phyloP scores from a whole-genome alignment of 2,113 vertebrate species.

The Leucopsar rothschildi region DNA sequence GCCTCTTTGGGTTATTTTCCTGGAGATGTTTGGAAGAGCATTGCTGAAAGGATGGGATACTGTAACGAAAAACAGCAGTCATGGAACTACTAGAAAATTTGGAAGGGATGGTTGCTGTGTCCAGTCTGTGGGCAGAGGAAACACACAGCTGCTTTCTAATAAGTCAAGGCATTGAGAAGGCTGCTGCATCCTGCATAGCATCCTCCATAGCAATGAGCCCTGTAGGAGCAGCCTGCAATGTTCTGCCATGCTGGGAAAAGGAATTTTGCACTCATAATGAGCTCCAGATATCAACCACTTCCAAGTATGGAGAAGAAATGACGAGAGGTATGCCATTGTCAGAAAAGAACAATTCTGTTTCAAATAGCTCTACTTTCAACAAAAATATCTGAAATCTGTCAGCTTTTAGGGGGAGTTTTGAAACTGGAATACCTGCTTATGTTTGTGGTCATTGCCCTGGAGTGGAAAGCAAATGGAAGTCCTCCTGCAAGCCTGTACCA shows the following conservation, averaged over 20 bases:
- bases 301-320: neutral
- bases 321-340: neutral
- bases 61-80: neutral
- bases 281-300: neutral
- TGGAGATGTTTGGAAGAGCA: neutral
- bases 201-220: neutral
- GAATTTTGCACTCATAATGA: neutral
- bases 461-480: neutral
- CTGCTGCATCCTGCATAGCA: neutral
- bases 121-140: neutral
- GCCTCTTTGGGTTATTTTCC: neutral
- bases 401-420: neutral
- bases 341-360: neutral
- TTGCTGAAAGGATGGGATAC: neutral
- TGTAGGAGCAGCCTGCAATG: neutral
- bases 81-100: accelerated
- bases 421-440: neutral
- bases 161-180: neutral
- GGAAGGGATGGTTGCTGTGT: accelerated
- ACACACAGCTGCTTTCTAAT: neutral
- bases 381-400: neutral
- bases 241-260: neutral
- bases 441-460: neutral
- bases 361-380: neutral
- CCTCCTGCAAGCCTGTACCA: neutral